phyloP scores from a whole-genome alignment of 2,888 invertebrate genomes.

The Rotaria magnacalcarata region DNA sequence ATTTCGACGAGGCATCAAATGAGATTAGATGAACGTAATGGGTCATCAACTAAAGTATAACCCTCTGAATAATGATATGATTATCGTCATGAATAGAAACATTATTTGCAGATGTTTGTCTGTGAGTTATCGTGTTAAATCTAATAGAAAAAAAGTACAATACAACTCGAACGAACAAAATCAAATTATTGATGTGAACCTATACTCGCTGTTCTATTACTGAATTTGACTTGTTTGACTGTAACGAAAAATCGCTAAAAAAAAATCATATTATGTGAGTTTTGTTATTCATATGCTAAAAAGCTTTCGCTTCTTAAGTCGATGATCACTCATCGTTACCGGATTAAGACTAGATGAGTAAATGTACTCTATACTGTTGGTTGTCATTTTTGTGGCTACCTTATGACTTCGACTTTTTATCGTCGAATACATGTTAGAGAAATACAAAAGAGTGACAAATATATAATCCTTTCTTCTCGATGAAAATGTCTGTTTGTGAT shows the following conservation, averaged over 20 bases:
- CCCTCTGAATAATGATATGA: not conserved
- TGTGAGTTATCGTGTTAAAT: constrained; percentile 12
- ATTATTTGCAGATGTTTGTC: constrained; percentile 25
- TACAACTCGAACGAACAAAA: not conserved
- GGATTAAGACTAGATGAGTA: not conserved
- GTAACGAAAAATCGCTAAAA: too few species aligned
- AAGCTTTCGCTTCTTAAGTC: not conserved
- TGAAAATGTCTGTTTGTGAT: not conserved
- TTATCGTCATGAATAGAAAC: not conserved
- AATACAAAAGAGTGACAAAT: not conserved
- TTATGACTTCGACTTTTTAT: not conserved
- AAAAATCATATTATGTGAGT: not conserved
- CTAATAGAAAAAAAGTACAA: not conserved
- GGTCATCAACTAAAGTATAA: not conserved
- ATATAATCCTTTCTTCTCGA: not conserved
- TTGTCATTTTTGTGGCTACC: not conserved
- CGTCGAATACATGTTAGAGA: not conserved
- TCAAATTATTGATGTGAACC: not conserved
- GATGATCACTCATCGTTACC: not conserved
- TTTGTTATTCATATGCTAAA: not conserved
- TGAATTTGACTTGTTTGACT: too few species aligned
- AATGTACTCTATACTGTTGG: not conserved
- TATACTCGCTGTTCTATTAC: too few species aligned
- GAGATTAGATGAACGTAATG: constrained; percentile 46
- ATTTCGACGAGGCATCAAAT: constrained; percentile 41